A percentile compares a stretch with the other conserved stretches of the same genome.
Conservation (phyloP, 1,140 invertebrate genomes). For the Micrasema minimum region DNA sequence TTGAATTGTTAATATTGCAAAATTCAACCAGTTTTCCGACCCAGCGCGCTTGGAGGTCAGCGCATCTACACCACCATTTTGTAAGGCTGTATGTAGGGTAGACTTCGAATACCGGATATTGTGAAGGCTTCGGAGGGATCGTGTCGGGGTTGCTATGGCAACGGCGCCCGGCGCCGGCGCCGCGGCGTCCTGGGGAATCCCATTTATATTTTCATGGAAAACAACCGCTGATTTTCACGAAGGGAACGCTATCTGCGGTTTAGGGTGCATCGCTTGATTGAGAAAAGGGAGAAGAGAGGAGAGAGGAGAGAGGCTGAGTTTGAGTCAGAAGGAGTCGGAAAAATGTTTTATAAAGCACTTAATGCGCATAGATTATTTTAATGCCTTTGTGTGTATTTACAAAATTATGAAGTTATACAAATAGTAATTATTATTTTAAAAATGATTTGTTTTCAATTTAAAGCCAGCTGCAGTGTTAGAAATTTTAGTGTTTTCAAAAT, state of each 20-base stretch:
- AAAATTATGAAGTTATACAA: too few species aligned
- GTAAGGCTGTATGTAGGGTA: constrained; percentile 1
- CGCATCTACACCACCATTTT: constrained; percentile 16
- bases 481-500: too few species aligned
- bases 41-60: constrained; percentile 4
- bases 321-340: too few species aligned
- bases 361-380: too few species aligned
- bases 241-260: neutral
- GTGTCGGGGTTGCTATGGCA: constrained; percentile 16
- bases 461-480: too few species aligned
- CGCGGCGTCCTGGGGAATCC: neutral
- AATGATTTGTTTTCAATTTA: too few species aligned
- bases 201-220: neutral
- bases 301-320: too few species aligned
- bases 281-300: too few species aligned
- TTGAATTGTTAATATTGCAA: too few species aligned
- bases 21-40: constrained; percentile 8
- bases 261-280: constrained; percentile 8
- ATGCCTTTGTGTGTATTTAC: neutral
- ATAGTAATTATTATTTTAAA: too few species aligned
- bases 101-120: constrained; percentile 22
- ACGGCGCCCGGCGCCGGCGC: neutral
- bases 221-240: constrained; percentile 14
- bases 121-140: constrained; percentile 24
- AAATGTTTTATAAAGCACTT: too few species aligned